Evolutionary conservation across 2,113 vertebrate species (phyloP), one percentile per base, ranked within the genome.

Genomic region (Phalacrocorax aristotelis): DNA sequence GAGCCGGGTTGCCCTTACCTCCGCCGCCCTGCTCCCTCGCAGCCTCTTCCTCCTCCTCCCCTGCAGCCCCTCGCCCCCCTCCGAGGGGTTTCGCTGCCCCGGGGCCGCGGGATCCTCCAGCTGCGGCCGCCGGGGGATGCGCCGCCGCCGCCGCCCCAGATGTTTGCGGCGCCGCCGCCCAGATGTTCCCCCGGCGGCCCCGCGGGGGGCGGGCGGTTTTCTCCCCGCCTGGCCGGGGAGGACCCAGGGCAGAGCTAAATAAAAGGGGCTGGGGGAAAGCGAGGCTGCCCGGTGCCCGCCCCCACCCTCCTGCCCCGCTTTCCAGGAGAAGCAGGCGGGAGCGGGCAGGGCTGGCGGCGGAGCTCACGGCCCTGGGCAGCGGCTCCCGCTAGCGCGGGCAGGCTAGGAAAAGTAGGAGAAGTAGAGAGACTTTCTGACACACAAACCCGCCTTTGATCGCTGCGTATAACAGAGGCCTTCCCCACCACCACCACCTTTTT

Each of bases 101-200:
- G 38, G 38, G 38, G 62, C 52, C 62, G 58, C 54, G 9, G 72
- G 70, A 75, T 17, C 42, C 61, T 76, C 38, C 90, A 32, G 89
- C 80, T 27, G 94, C 34, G 23, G 66, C 70, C 27, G 58, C 80
- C 49, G 90, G 15, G 51, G 68, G 94, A 86, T 72, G 75, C 6
- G 79, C 87, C 83, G 25, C 51, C 54, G 55, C 30, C 18, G 42
- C 66, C 6, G 79, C 87, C 81, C 94, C 98, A 98, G 97, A 97
- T 98, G 98, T 94, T 97, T 0, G 85, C 71, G 44, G 36, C 8
- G 66, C 94, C 78, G 87, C 97, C 80, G 95, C 93, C 97, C 98
- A 98, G 98, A 97, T 97, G 98, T 94, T 97, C 93, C 94, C 93
- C 93, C 2, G 83, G 93, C 75, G 95, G 87, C 92, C 90, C 87